A percentile compares a stretch with the other conserved stretches of the same genome.
Evolutionary conservation across 2,113 vertebrate species (phyloP).

Genomic region (Oxyura jamaicensis): DNA sequence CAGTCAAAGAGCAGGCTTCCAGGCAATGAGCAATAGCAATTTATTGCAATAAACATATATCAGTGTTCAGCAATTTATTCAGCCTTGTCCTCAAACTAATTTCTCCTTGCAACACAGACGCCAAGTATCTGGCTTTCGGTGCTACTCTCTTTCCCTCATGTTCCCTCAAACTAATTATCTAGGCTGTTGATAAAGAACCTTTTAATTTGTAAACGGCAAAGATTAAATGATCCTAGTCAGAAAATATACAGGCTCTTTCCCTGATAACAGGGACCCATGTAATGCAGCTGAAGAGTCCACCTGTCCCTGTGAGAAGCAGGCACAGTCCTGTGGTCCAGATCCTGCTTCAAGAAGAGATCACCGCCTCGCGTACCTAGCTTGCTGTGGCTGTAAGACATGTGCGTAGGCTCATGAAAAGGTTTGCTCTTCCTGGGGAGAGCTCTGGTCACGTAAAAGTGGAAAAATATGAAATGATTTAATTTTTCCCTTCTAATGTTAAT

Average conservation of each 20-base stretch:
- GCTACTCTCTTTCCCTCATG: not conserved
- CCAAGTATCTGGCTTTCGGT: not conserved
- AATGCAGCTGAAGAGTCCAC: not conserved
- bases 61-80: not conserved
- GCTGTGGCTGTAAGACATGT: not conserved
- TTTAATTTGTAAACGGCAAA: not conserved
- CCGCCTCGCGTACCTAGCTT: not conserved
- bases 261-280: not conserved
- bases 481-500: not conserved
- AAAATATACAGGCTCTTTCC: not conserved
- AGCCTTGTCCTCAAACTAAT: not conserved
- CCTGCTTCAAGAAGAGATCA: not conserved
- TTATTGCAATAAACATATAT: too few relatives aligned
- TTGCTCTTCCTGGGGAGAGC: not conserved
- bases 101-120: not conserved
- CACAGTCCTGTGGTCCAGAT: conserved; percentile 4
- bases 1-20: not conserved
- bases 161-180: not conserved
- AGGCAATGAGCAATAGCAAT: not conserved
- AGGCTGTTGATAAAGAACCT: not conserved
- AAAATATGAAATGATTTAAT: not conserved
- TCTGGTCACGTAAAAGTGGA: conserved; percentile 11
- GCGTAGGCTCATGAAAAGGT: not conserved
- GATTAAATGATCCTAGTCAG: not conserved
- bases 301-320: not conserved